A percentile compares a stretch with the other conserved stretches of the same genome.
Evolutionary conservation across 2,888 invertebrate genomes (phyloP).

Genomic region (Zaprionus bogoriensis): DNA sequence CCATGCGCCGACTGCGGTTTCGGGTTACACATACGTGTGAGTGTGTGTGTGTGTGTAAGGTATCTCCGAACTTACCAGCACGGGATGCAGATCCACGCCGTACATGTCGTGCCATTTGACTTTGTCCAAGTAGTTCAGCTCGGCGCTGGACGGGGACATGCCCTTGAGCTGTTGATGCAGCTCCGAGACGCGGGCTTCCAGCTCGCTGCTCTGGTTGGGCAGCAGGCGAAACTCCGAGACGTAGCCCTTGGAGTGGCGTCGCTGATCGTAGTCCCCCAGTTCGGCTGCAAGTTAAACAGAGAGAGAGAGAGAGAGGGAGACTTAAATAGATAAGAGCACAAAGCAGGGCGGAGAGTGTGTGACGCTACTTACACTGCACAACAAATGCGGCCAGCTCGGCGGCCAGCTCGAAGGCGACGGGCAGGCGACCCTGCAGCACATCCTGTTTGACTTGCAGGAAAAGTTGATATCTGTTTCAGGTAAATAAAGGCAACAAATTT

Average conservation of each 20-base stretch:
- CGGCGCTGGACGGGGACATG: constrained; percentile 91
- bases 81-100: constrained; percentile 98
- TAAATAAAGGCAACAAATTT: constrained; percentile 51
- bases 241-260: constrained; percentile 94
- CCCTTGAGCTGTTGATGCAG: constrained; percentile 92
- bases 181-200: constrained; percentile 93
- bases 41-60: background rate
- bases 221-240: constrained; percentile 97
- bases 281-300: constrained; percentile 88
- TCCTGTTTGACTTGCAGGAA: constrained; percentile 98
- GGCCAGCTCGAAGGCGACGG: constrained; percentile 94
- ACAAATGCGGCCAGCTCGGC: constrained; percentile 96
- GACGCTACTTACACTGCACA: constrained; percentile 92
- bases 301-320: background rate
- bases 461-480: constrained; percentile 95
- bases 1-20: constrained; percentile 8
- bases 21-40: background rate
- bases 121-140: constrained; percentile 97
- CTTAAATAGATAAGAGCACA: background rate
- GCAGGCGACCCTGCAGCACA: constrained; percentile 95
- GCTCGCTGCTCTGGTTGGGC: constrained; percentile 94
- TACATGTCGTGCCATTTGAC: constrained; percentile 99
- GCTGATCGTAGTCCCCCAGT: constrained; percentile 95
- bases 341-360: background rate
- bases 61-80: constrained; percentile 89